These are phyloP conservation scores for Carassius auratus DNA, from an alignment of 2,113 vertebrate species.

Conservation along the genomic window DNA sequence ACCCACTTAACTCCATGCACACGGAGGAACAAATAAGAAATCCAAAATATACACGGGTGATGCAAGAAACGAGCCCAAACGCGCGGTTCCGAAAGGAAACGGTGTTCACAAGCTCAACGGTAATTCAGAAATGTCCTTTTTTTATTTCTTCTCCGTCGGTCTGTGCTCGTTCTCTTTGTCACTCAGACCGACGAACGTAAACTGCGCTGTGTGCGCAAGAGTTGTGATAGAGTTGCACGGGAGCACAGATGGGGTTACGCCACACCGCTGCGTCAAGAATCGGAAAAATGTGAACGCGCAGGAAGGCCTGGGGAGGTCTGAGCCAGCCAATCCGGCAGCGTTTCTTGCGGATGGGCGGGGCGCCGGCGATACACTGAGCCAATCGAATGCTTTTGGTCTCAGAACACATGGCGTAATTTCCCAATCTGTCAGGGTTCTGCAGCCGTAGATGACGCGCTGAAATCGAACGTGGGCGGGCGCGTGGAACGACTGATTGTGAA, in stretches of 20 bases:
- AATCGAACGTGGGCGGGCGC: constrained; percentile 59
- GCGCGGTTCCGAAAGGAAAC: constrained; percentile 7
- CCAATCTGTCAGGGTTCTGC: constrained; percentile 66
- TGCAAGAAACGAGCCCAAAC: background rate
- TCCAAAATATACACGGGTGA: background rate
- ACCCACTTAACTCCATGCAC: constrained; percentile 55
- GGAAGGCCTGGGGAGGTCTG: constrained; percentile 61
- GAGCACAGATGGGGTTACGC: constrained; percentile 59
- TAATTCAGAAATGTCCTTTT: constrained; percentile 71
- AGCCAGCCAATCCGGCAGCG: constrained; percentile 68
- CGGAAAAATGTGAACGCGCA: constrained; percentile 68
- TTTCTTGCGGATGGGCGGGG: constrained; percentile 64
- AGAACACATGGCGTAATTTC: constrained; percentile 77
- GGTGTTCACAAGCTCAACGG: constrained; percentile 52
- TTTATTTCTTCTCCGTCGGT: constrained; percentile 75
- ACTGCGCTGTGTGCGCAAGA: constrained; percentile 59
- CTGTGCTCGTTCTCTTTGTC: constrained; percentile 79
- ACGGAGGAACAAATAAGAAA: background rate
- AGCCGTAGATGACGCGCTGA: constrained; percentile 52
- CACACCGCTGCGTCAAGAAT: constrained; percentile 64
- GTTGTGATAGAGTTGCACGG: background rate
- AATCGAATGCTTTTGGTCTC: constrained; percentile 58
- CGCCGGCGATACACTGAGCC: constrained; percentile 16
- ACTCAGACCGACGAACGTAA: constrained; percentile 70
- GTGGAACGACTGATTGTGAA: constrained; percentile 57